phyloP scores from a whole-genome alignment of 2,888 invertebrate species.

The Argyresthia albistria region DNA sequence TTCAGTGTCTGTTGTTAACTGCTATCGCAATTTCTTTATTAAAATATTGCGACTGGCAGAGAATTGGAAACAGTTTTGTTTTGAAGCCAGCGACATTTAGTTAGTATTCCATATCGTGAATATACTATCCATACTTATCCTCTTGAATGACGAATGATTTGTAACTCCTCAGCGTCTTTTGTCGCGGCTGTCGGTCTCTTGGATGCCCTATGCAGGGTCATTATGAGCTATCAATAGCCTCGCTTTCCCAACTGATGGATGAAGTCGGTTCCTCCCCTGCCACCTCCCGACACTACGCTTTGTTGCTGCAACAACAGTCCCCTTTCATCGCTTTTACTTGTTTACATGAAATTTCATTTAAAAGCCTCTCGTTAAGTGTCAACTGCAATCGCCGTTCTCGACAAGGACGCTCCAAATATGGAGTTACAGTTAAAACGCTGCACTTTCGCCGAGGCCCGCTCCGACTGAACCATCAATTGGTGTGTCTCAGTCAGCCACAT shows the following conservation, averaged over 20 bases:
- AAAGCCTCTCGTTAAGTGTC: slow-evolving; percentile 44
- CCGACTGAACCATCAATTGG: slow-evolving; percentile 30
- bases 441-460: slow-evolving; percentile 19
- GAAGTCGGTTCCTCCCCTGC: slow-evolving; percentile 40
- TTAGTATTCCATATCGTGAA: no score
- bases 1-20: no score
- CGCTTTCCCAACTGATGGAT: slow-evolving; percentile 56
- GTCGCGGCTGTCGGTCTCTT: slow-evolving; percentile 18
- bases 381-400: slow-evolving; percentile 20
- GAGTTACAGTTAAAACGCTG: slow-evolving; percentile 24
- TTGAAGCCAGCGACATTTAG: no score
- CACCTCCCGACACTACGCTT: slow-evolving; percentile 31
- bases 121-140: neutral
- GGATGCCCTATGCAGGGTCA: slow-evolving; percentile 32
- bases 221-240: slow-evolving; percentile 47
- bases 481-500: slow-evolving; percentile 18
- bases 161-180: slow-evolving; percentile 33
- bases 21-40: no score
- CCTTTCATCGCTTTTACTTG: slow-evolving; percentile 48
- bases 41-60: no score
- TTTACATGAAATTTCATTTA: slow-evolving; percentile 43
- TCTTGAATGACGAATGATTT: slow-evolving; percentile 43
- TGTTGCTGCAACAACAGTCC: slow-evolving; percentile 40
- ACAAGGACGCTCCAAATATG: slow-evolving; percentile 21
- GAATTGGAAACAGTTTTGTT: no score